phyloP scores from a whole-genome alignment of 2,888 invertebrate genomes.

The Ferdinandea cuprea region DNA sequence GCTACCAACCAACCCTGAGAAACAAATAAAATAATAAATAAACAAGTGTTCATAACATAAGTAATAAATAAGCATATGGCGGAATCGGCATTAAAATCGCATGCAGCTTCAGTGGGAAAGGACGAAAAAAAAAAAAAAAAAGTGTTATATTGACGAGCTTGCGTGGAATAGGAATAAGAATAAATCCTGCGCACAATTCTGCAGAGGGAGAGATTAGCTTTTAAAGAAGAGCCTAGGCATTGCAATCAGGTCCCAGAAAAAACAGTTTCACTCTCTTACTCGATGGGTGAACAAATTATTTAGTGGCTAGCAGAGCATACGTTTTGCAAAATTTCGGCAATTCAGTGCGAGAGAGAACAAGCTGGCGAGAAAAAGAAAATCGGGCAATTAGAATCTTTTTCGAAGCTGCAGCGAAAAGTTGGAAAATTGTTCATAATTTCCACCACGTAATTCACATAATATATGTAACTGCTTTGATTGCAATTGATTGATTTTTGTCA shows the following conservation, averaged over 20 bases:
- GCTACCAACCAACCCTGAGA: conserved; percentile 39
- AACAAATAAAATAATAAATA: conserved; percentile 16
- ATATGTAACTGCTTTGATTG: conserved; percentile 2
- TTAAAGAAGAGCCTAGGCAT: conserved; percentile 20
- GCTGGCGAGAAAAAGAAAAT: conserved; percentile 12
- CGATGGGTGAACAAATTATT: conserved; percentile 73
- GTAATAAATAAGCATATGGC: conserved; percentile 64
- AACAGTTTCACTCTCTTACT: conserved; percentile 71
- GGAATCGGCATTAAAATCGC: conserved; percentile 48
- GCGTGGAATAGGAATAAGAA: too few species aligned
- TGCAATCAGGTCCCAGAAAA: conserved; percentile 67
- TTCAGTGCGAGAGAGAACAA: conserved; percentile 43
- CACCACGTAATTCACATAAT: neutral
- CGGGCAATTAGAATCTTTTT: conserved; percentile 13
- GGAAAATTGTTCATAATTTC: neutral
- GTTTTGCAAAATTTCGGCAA: conserved; percentile 24
- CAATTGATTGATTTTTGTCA: conserved; percentile 68
- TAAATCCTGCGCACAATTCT: conserved; percentile 64
- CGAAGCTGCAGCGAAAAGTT: conserved; percentile 7
- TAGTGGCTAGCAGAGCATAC: conserved; percentile 62
- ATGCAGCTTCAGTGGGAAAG: conserved; percentile 32
- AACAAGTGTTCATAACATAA: conserved; percentile 29
- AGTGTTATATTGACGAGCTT: conserved; percentile 63
- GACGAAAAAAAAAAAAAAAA: too few species aligned
- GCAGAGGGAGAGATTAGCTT: conserved; percentile 13